A percentile compares a stretch with the other conserved stretches of the same genome.
Evolutionary conservation across 2,113 vertebrate genomes (phyloP).

Genomic region (Asarcornis scutulata): DNA sequence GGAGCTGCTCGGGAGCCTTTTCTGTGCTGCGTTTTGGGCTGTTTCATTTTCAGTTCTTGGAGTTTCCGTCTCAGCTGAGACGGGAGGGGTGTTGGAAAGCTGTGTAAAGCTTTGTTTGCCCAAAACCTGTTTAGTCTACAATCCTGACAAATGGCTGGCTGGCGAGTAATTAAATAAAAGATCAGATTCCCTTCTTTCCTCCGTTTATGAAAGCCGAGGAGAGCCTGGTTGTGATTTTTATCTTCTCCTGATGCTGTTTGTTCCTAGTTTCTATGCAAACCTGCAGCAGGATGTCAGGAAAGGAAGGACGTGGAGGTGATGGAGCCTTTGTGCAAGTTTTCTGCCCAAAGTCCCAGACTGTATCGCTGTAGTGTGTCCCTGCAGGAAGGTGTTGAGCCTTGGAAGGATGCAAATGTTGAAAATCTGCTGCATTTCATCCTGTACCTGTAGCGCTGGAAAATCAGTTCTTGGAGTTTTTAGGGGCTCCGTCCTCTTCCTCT

Average conservation of each 20-base stretch:
- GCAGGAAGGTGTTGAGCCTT: not conserved
- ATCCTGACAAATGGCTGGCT: not conserved
- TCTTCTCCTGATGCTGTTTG: not conserved
- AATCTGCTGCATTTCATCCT: not conserved
- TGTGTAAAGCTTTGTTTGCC: not conserved
- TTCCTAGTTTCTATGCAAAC: not conserved
- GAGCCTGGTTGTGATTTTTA: not conserved
- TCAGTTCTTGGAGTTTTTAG: not conserved
- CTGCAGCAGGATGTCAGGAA: not conserved
- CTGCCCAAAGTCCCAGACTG: accelerated
- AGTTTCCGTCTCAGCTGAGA: slow-evolving; percentile 20
- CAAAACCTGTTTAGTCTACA: not conserved
- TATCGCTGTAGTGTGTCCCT: not conserved
- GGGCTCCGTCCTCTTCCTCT: not conserved
- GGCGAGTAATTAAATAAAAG: not conserved
- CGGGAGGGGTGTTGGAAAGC: not conserved
- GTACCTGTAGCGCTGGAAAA: not conserved
- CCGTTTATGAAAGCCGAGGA: not conserved
- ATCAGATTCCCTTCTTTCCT: not conserved
- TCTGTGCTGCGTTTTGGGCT: not conserved
- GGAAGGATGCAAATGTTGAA: not conserved
- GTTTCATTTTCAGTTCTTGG: not conserved
- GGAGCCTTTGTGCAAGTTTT: not conserved
- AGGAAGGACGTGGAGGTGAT: not conserved
- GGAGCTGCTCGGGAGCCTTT: not conserved